phyloP scores from a whole-genome alignment of 2,888 invertebrate species.

The Plusia festucae region DNA sequence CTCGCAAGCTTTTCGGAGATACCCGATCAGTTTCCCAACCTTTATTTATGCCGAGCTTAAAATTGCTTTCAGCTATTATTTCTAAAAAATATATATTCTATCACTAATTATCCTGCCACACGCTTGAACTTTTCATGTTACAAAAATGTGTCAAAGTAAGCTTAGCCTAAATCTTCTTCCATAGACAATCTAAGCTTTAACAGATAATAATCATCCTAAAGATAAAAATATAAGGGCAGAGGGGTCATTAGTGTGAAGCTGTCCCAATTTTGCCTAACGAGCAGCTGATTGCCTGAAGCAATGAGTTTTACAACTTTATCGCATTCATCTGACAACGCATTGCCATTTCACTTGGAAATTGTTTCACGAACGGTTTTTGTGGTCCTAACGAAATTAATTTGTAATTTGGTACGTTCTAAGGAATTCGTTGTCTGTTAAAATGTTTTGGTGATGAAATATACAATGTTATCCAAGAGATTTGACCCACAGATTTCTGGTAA shows the following conservation, averaged over 20 bases:
- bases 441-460: too few relatives aligned
- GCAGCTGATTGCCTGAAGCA: constrained; percentile 11
- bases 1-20: not conserved
- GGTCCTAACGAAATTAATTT: not conserved
- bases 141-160: not conserved
- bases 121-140: not conserved
- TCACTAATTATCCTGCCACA: not conserved
- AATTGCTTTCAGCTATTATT: not conserved
- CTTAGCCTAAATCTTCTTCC: not conserved
- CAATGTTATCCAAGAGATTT: too few relatives aligned
- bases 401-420: not conserved
- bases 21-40: not conserved
- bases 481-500: too few relatives aligned
- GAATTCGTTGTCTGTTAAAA: not conserved
- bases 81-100: too few relatives aligned
- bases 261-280: constrained; percentile 5
- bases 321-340: constrained; percentile 26
- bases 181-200: not conserved
- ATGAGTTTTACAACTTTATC: constrained; percentile 18
- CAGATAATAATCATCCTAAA: not conserved
- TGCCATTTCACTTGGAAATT: constrained; percentile 26
- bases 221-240: constrained; percentile 11
- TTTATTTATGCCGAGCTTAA: not conserved
- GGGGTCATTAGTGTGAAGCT: not conserved
- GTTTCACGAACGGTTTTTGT: constrained; percentile 6